phyloP scores from a whole-genome alignment of 2,888 invertebrate genomes.

The Lumbricus terrestris region DNA sequence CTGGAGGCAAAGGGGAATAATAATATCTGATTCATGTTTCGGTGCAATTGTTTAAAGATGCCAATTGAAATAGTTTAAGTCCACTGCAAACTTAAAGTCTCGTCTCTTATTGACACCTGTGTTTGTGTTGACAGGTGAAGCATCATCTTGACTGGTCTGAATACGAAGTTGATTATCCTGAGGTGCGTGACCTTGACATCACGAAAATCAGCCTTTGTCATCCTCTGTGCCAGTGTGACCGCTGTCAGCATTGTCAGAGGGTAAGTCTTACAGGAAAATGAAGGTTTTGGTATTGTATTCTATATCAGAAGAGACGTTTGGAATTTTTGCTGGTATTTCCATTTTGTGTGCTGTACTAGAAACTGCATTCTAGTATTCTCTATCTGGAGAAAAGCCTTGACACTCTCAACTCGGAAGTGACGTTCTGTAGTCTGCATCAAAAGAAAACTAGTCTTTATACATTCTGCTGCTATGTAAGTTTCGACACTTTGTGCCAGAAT shows the following conservation, averaged over 20 bases:
- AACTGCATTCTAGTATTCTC: neutral
- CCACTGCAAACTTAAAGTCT: too few relatives aligned
- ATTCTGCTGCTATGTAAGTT: neutral
- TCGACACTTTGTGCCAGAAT: neutral
- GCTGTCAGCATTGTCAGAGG: conserved; percentile 50
- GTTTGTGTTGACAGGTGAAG: conserved; percentile 43
- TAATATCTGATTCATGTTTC: too few relatives aligned
- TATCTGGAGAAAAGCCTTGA: neutral
- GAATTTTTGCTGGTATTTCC: too few relatives aligned
- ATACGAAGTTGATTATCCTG: conserved; percentile 26
- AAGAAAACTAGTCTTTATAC: neutral
- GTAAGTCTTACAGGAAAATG: conserved; percentile 38
- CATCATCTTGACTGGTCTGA: conserved; percentile 48
- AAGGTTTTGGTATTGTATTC: neutral
- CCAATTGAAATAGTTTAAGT: too few relatives aligned
- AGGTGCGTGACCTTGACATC: conserved; percentile 40
- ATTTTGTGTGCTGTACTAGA: neutral
- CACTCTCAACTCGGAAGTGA: neutral
- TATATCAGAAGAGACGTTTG: neutral
- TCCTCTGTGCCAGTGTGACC: conserved; percentile 57
- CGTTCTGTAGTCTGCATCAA: neutral
- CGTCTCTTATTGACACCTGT: neutral
- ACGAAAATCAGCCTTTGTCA: conserved; percentile 47
- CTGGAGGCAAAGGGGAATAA: too few relatives aligned
- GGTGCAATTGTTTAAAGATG: too few relatives aligned